phyloP scores from a whole-genome alignment of 1,140 invertebrate species.

The Berghia stephanieae region DNA sequence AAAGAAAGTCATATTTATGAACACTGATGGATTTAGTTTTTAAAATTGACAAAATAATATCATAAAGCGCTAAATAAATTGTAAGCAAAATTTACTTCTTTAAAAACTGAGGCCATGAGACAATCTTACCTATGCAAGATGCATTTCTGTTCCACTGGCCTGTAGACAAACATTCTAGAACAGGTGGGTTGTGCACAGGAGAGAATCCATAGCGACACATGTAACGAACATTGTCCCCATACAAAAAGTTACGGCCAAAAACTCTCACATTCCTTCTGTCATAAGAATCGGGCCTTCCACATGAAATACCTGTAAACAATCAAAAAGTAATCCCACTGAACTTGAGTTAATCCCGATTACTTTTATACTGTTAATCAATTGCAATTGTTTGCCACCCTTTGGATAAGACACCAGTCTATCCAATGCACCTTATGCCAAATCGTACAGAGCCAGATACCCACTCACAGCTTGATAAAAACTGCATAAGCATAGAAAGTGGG shows the following conservation, averaged over 20 bases:
- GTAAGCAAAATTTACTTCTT: neutral
- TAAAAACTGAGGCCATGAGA: too few relatives aligned
- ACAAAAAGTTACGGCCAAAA: constrained; percentile 68
- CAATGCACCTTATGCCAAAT: neutral
- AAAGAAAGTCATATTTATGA: too few relatives aligned
- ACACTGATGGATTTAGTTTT: constrained; percentile 31
- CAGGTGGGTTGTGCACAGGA: constrained; percentile 50
- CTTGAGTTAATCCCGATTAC: neutral
- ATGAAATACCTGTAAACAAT: constrained; percentile 66
- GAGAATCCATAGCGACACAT: constrained; percentile 65
- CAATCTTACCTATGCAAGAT: constrained; percentile 60
- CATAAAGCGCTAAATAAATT: neutral
- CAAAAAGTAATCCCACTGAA: neutral
- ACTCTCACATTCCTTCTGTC: constrained; percentile 59
- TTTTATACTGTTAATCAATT: too few relatives aligned
- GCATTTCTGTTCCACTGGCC: constrained; percentile 64
- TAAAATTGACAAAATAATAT: neutral
- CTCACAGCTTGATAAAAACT: neutral
- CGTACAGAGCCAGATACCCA: neutral
- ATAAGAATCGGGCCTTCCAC: constrained; percentile 55
- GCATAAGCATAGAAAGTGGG: neutral
- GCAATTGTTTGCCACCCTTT: too few relatives aligned
- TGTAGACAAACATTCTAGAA: constrained; percentile 59
- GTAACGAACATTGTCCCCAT: constrained; percentile 67
- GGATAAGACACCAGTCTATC: too few relatives aligned